Evolutionary conservation across 2,797 vertebrate genomes (phyloP).

Genomic region (Platyrinchus mystaceus): DNA sequence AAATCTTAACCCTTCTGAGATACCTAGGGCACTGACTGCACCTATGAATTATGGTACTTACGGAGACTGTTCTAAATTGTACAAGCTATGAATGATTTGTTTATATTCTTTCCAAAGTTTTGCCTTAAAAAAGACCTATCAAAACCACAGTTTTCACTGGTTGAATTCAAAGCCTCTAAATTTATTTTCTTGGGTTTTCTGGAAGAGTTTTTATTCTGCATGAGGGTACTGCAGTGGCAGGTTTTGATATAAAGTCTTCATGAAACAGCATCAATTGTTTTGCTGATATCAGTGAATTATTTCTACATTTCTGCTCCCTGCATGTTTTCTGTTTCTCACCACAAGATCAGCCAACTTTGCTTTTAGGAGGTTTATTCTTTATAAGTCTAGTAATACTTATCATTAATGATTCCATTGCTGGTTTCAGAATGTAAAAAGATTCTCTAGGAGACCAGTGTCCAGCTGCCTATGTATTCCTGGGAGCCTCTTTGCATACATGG

Average conservation of each 20-base stretch:
- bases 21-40: neutral
- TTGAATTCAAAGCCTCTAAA: neutral
- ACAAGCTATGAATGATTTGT: neutral
- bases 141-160: neutral
- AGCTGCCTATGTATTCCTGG: neutral
- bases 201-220: neutral
- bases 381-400: neutral
- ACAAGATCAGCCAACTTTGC: neutral
- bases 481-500: neutral
- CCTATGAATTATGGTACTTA: neutral
- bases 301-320: neutral
- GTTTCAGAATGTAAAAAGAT: neutral
- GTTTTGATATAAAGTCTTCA: neutral
- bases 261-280: neutral
- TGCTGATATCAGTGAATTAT: neutral
- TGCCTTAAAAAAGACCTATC: neutral
- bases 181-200: neutral
- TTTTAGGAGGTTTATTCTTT: slow-evolving; percentile 6
- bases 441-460: neutral
- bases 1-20: neutral
- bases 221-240: neutral
- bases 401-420: neutral
- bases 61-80: neutral
- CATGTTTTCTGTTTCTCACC: neutral
- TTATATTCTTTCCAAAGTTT: neutral